These are phyloP conservation scores for Heteronetta atricapilla DNA, from an alignment of 2,113 vertebrate species.

Conservation along the genomic window DNA sequence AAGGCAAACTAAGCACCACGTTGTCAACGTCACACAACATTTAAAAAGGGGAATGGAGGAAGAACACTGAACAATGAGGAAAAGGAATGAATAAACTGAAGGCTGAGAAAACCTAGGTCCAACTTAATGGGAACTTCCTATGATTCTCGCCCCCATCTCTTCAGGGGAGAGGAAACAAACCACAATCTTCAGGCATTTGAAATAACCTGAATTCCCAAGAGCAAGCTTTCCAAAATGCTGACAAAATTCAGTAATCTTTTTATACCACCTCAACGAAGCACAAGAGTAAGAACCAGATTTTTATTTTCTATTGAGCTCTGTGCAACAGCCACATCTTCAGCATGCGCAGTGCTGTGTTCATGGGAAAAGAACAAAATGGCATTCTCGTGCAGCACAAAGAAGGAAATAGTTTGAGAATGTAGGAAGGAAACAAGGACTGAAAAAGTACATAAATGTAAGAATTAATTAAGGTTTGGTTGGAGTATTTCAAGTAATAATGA, in stretches of 20 bases:
- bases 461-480: neutral
- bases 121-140: neutral
- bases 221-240: neutral
- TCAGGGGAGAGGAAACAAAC: neutral
- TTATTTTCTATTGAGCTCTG: neutral
- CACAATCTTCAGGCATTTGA: neutral
- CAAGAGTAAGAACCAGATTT: neutral
- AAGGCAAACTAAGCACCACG: neutral
- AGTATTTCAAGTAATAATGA: neutral
- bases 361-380: neutral
- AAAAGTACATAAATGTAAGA: neutral
- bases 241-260: neutral
- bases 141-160: too few relatives aligned
- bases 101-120: neutral
- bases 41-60: slow-evolving; percentile 23
- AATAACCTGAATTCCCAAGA: neutral
- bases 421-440: rapidly evolving
- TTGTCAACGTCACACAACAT: neutral
- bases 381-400: neutral
- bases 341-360: too few relatives aligned
- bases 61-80: neutral
- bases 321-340: neutral
- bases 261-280: neutral
- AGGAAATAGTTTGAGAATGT: neutral
- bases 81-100: neutral